Evolutionary conservation across 2,888 invertebrate genomes (phyloP), one percentile per base, ranked within the genome.

Genomic region (Dione juno): DNA sequence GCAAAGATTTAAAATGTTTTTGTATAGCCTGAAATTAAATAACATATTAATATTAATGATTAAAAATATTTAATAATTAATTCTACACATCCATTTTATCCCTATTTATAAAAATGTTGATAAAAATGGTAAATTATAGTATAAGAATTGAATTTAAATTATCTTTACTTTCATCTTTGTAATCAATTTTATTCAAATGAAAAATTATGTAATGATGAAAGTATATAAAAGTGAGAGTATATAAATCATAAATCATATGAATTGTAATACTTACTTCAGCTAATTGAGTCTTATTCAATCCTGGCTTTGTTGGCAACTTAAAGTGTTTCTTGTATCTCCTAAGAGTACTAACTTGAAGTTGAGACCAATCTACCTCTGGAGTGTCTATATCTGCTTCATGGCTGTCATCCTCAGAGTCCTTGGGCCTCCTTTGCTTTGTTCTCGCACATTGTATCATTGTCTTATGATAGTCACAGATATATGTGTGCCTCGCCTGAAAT

Each of bases 381-480:
- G 96, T 91, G 88, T 98, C 98, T 80, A 96, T 96, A 80, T 98
- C 98, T n/a, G 96, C 97, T 84, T 98, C 98, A 82, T 97, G 98
- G 76, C 98, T 97, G 81, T 98, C 98, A 81, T 98, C 98, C 82
- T 98, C 98, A 0, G 98, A 98, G 85, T 99, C 98, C 86, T 98
- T 98, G 75, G 97, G 95, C 79, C 98, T 94, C 78, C 93, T 85
- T 73, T 98, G 96, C 86, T 98, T 98, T 16, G 97, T 97, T 78
- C 99, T 95, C n/a, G 98, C 98, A 87, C 97, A 97, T 87, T 99
- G 99, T 79, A 99, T 99, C 83, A 98, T 96, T 85, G 96, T 96
- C 91, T 99, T 99, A 90, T 99, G 99, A 84, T 96, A 96, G 86
- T 99, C 99, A 91, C 99, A 99, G 81, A 99, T 99, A 87, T 99